phyloP scores from a whole-genome alignment of 1,140 invertebrate species.

The Drosophila ambigua region DNA sequence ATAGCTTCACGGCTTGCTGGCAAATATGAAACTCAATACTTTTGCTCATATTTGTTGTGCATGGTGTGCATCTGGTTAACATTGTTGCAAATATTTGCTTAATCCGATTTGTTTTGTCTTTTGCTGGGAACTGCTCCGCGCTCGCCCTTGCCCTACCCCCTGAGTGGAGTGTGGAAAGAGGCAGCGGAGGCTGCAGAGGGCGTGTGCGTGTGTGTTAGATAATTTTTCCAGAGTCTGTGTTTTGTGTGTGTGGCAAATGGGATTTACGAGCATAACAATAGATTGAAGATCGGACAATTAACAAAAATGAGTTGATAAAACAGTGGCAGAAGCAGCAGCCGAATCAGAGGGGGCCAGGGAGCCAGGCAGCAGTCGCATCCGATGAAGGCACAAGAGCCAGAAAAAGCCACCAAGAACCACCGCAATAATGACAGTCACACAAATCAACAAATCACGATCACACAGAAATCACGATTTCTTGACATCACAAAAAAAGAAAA shows the following conservation, averaged over 20 bases:
- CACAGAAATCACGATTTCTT: conserved; percentile 69
- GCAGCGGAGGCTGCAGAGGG: background rate
- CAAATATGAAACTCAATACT: conserved; percentile 57
- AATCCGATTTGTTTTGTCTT: conserved; percentile 37
- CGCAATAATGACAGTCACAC: conserved; percentile 70
- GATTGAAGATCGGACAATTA: conserved; percentile 56
- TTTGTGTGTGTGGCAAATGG: conserved; percentile 27
- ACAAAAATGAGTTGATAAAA: conserved; percentile 66
- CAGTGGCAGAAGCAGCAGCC: conserved; percentile 4
- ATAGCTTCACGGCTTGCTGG: conserved; percentile 4
- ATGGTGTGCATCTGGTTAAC: conserved; percentile 8
- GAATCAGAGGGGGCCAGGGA: background rate
- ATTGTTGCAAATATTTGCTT: conserved; percentile 75
- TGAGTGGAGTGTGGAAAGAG: background rate
- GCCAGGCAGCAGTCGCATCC: background rate
- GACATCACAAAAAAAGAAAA: conserved; percentile 20
- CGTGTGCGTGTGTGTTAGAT: conserved; percentile 23
- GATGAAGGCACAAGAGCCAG: background rate
- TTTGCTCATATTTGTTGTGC: conserved; percentile 14
- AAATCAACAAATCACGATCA: conserved; percentile 80
- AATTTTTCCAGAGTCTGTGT: conserved; percentile 15
- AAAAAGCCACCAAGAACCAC: conserved; percentile 29
- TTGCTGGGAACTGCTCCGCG: background rate
- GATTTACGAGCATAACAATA: conserved; percentile 36
- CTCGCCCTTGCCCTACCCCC: no score